phyloP scores from a whole-genome alignment of 2,113 vertebrate species.

The Mus pahari region DNA sequence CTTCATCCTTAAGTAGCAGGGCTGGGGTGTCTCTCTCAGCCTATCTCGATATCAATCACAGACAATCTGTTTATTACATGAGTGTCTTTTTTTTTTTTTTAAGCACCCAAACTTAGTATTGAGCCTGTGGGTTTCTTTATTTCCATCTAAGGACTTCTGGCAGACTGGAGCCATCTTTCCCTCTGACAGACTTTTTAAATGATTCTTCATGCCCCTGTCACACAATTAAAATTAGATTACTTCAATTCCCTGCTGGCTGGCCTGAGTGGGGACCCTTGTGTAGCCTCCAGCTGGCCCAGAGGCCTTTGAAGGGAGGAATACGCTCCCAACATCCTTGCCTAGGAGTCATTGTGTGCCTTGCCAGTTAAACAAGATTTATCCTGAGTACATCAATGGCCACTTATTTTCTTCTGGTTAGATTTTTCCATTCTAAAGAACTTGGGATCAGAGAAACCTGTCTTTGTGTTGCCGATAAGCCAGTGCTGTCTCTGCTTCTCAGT shows the following conservation, averaged over 20 bases:
- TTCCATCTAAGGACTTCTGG: constrained; percentile 88
- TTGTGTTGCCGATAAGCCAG: constrained; percentile 3
- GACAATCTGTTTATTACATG: constrained; percentile 74
- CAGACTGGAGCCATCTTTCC: constrained; percentile 85
- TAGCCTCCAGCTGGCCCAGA: constrained; percentile 87
- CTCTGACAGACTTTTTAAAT: constrained; percentile 88
- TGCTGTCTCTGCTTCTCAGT: neutral
- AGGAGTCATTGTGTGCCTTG: constrained; percentile 80
- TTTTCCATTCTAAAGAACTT: constrained; percentile 59
- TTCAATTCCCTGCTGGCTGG: constrained; percentile 87
- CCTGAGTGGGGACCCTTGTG: constrained; percentile 84
- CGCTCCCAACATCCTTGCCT: constrained; percentile 83
- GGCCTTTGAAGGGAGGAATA: constrained; percentile 83
- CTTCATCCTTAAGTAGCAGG: constrained; percentile 29
- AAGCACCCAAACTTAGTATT: constrained; percentile 82
- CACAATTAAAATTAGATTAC: constrained; percentile 91
- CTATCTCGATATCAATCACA: constrained; percentile 14
- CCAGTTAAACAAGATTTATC: constrained; percentile 72
- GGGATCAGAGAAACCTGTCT: constrained; percentile 28
- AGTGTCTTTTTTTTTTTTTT: constrained; percentile 82
- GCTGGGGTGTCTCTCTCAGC: neutral
- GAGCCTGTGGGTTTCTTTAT: constrained; percentile 84
- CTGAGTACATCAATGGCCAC: constrained; percentile 66
- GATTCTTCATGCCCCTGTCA: constrained; percentile 89
- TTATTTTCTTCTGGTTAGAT: constrained; percentile 63